phyloP scores from a whole-genome alignment of 2,888 invertebrate species.

The Rhogogaster chlorosoma region DNA sequence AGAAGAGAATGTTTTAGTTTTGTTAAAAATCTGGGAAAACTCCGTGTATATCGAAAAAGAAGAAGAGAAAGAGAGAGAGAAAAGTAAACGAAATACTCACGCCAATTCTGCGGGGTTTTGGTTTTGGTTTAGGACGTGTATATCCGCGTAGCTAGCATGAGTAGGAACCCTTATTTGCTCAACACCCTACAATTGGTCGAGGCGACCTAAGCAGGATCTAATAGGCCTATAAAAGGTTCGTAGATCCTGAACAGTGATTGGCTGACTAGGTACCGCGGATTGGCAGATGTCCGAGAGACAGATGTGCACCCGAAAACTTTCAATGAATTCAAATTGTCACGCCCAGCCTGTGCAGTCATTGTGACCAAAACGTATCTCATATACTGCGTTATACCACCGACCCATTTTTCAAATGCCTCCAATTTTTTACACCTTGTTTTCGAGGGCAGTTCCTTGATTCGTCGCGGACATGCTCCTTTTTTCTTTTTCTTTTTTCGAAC shows the following conservation, averaged over 20 bases:
- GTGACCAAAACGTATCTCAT: background rate
- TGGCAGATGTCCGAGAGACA: constrained; percentile 41
- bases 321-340: constrained; percentile 75
- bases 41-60: background rate
- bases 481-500: background rate
- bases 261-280: constrained; percentile 36
- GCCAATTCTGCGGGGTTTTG: background rate
- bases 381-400: background rate
- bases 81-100: too few relatives aligned
- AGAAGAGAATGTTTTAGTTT: background rate
- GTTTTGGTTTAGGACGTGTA: background rate
- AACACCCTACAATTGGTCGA: constrained; percentile 76
- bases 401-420: background rate
- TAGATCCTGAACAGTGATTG: constrained; percentile 55
- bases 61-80: too few relatives aligned
- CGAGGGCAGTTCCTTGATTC: background rate
- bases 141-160: background rate
- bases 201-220: constrained; percentile 76
- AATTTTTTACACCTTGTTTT: constrained; percentile 30
- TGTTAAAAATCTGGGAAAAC: background rate
- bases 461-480: background rate
- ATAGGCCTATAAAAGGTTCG: constrained; percentile 76
- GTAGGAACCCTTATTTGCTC: constrained; percentile 75
- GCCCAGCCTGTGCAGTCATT: constrained; percentile 66
- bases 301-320: constrained; percentile 53